Conservation (phyloP, 1,140 invertebrate genomes). For the Drosophila mayri region DNA sequence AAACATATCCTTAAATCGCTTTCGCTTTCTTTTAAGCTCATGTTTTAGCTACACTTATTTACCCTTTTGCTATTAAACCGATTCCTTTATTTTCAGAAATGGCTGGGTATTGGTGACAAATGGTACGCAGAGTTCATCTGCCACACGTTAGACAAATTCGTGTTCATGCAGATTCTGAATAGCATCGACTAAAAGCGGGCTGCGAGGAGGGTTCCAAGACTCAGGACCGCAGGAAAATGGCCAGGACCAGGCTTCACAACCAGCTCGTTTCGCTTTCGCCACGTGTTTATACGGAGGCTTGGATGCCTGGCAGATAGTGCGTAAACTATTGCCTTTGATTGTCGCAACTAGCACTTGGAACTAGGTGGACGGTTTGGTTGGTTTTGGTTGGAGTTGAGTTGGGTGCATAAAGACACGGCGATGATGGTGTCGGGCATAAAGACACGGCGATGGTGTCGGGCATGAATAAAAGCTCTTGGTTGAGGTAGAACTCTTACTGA, state of each 20-base stretch:
- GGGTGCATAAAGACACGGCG: no score
- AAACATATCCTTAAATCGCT: no score
- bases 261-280: constrained; percentile 22
- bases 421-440: no score
- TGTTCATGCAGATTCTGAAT: constrained; percentile 16
- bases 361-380: no score
- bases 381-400: no score
- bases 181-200: constrained; percentile 12
- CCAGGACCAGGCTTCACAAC: constrained; percentile 4
- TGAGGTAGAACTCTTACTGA: no score
- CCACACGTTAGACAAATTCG: constrained; percentile 48
- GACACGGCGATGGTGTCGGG: no score
- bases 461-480: no score
- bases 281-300: no score
- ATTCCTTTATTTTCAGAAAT: constrained; percentile 27
- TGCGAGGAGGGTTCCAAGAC: neutral
- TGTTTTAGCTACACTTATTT: neutral
- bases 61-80: neutral
- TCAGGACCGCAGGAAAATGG: constrained; percentile 60
- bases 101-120: constrained; percentile 29
- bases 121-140: constrained; percentile 58
- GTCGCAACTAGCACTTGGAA: no score
- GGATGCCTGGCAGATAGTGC: no score
- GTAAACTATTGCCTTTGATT: no score
- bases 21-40: neutral